Evolutionary conservation across 2,113 vertebrate species (phyloP).

Genomic region (Chinchilla lanigera): DNA sequence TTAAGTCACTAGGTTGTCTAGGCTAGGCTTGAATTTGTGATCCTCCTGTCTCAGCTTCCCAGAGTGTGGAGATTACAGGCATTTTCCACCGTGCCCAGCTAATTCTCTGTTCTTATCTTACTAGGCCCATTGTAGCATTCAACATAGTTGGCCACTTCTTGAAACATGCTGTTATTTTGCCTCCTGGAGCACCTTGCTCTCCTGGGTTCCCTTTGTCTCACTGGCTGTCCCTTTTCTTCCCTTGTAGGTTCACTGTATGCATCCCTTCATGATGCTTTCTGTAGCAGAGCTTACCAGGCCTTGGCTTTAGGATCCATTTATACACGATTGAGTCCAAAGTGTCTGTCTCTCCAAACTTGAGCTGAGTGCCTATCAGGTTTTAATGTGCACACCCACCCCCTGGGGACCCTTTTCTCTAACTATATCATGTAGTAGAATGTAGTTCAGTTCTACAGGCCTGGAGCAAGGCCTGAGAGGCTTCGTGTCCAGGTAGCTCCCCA

Average conservation of each 20-base stretch:
- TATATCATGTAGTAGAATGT: no score
- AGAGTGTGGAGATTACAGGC: neutral
- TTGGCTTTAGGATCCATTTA: conserved; percentile 3
- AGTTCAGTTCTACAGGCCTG: neutral
- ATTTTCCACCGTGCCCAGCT: neutral
- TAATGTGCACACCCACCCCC: neutral
- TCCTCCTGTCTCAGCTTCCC: neutral
- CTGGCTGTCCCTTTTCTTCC: neutral
- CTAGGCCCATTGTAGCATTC: neutral
- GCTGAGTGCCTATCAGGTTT: neutral
- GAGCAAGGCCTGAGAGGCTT: neutral
- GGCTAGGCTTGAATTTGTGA: neutral
- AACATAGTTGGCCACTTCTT: neutral
- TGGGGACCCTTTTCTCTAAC: neutral
- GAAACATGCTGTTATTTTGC: neutral
- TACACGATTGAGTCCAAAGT: neutral
- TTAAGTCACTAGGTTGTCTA: neutral
- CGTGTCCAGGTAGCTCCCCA: neutral
- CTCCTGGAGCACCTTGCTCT: neutral
- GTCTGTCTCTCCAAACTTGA: neutral
- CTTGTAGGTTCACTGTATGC: neutral
- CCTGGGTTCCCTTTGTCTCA: neutral
- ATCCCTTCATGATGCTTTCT: neutral
- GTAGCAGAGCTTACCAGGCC: neutral
- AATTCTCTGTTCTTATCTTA: conserved; percentile 1